Base-by-base conservation (phyloP, 2,113 vertebrate species). In the Hippocampus abdominalis region DNA sequence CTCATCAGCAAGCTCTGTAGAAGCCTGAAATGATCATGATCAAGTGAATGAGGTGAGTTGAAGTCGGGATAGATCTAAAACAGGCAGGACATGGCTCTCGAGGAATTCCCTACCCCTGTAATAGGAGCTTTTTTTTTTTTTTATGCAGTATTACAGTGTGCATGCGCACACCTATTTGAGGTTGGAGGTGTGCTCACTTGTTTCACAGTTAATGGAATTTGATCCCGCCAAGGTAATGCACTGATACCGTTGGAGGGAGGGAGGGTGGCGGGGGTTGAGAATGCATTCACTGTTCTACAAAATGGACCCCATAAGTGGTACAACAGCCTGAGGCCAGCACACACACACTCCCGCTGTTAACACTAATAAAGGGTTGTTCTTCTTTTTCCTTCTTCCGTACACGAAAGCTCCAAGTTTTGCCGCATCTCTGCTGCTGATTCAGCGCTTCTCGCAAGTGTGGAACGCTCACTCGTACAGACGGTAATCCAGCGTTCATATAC, bases 401-500 rank as follows among this genome's bases (percentile, higher is more conserved):
- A 40, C 75, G 77, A 79, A 82, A 81, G 69, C 80, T 83, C 68
- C 56, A 75, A 74, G 69, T 74, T 73, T 66, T 78, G 56, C 70
- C 78, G 44, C 8, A 56, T 71, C 51, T 69, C 27, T 66, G 73
- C 73, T 85, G 84, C 86, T 85, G 82, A 86, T 69, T 10, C 81
- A 80, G 86, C 83, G 84, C 67, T 78, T 13, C 77, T 70, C 15
- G 66, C 72, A 63, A 80, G 74, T 60, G 75, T 66, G 75, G 65
- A 81, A 80, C 82, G 80, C 74, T 76, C 79, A 65, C 69, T 51
- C 70, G 73, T 87, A 84, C 86, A 84, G 84, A 89, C 81, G 81
- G 71, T 88, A 86, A 88, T 89, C 84, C 75, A 12, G 67, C 83
- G 72, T 83, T 88, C 87, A 88, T 81, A 86, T 66, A 76, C 86